phyloP scores from a whole-genome alignment of 2,888 invertebrate species.

The Pimpla rufipes region DNA sequence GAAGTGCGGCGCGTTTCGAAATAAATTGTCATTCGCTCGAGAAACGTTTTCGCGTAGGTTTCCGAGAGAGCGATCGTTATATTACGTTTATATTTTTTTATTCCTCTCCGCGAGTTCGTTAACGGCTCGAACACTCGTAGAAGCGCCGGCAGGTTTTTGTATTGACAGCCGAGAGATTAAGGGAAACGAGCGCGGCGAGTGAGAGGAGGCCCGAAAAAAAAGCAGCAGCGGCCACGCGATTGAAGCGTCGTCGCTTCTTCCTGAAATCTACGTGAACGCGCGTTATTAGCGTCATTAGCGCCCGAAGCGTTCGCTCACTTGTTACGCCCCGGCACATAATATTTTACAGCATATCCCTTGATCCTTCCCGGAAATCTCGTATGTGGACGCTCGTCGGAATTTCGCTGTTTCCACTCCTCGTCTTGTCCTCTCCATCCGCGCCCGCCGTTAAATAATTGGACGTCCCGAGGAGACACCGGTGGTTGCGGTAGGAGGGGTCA shows the following conservation, averaged over 20 bases:
- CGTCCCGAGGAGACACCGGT: not conserved
- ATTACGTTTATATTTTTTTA: conserved; percentile 30
- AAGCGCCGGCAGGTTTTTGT: not conserved
- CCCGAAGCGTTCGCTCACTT: conserved; percentile 29
- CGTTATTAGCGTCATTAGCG: conserved; percentile 58
- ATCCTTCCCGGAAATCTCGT: conserved; percentile 42
- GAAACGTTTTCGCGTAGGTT: conserved; percentile 17
- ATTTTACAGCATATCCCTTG: conserved; percentile 44
- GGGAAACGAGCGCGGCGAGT: not conserved
- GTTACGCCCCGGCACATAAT: conserved; percentile 39
- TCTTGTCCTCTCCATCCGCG: conserved; percentile 21
- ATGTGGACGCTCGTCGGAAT: conserved; percentile 3
- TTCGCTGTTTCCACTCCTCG: conserved; percentile 25
- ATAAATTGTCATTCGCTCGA: conserved; percentile 54
- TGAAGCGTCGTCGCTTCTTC: conserved; percentile 24
- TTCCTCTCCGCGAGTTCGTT: conserved; percentile 17
- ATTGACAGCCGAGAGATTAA: not conserved
- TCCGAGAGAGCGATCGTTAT: not conserved
- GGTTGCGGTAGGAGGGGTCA: not conserved
- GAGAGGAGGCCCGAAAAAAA: conserved; percentile 11
- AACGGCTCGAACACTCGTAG: conserved; percentile 30
- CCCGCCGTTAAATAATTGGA: conserved; percentile 36
- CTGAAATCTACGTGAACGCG: conserved; percentile 21
- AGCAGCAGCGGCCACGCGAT: not conserved
- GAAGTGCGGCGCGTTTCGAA: conserved; percentile 50